Conservation (phyloP, 2,888 invertebrate species). For the Panzeria rudis region DNA sequence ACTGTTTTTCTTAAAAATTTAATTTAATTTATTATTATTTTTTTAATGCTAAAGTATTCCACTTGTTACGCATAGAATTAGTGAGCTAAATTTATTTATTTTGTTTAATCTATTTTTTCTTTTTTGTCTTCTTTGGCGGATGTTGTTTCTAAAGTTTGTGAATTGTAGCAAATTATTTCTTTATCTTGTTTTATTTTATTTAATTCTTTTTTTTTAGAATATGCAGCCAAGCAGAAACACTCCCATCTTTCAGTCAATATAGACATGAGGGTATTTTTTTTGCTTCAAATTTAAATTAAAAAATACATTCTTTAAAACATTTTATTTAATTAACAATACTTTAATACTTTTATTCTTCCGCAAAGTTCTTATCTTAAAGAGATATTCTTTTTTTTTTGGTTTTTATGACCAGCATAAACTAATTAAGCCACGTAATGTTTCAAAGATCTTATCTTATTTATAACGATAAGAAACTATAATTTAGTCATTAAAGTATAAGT, state of each 20-base stretch:
- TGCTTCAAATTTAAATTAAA: slow-evolving; percentile 12
- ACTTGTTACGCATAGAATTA: slow-evolving; percentile 21
- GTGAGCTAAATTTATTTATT: slow-evolving; percentile 16
- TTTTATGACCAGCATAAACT: not conserved
- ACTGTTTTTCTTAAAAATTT: slow-evolving; percentile 8
- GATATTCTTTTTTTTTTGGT: slow-evolving; percentile 1
- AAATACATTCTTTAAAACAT: slow-evolving; percentile 20
- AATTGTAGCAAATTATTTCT: slow-evolving; percentile 15
- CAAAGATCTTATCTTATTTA: not conserved
- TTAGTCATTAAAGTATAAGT: not conserved
- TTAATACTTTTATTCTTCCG: slow-evolving; percentile 61
- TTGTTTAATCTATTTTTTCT: not conserved
- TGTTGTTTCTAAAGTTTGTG: slow-evolving; percentile 52
- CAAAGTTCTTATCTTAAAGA: slow-evolving; percentile 12
- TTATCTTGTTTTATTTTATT: slow-evolving; percentile 27
- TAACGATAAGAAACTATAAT: not conserved
- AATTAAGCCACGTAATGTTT: not conserved
- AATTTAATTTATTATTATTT: not conserved
- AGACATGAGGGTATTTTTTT: not conserved
- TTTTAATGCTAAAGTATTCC: not conserved
- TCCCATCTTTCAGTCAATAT: slow-evolving; percentile 36
- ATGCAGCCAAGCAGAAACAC: slow-evolving; percentile 65
- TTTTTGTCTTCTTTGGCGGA: slow-evolving; percentile 45
- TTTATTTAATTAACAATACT: slow-evolving; percentile 52
- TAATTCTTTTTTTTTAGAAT: slow-evolving; percentile 14